Percentiles rank a stretch among this genome's conserved stretches.
These are phyloP conservation scores for Ptychadena robeensis DNA, from an alignment of 2,797 vertebrate species.

Conservation along the genomic window DNA sequence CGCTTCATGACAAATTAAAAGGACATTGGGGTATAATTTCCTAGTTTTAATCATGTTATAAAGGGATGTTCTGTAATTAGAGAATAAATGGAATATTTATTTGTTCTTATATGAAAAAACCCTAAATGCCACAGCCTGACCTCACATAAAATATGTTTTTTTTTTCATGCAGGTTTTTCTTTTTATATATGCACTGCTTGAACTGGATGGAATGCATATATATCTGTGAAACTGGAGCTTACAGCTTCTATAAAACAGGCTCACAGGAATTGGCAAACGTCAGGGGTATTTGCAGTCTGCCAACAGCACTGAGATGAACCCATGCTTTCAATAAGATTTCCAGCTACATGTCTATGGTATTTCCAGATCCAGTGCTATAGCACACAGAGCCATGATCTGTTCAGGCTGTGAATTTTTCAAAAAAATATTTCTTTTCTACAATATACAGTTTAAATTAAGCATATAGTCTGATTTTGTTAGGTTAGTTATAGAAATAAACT, in stretches of 20 bases:
- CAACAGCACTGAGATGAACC: constrained; percentile 34
- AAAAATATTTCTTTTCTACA: neutral
- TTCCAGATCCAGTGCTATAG: constrained; percentile 24
- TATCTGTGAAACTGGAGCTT: constrained; percentile 51
- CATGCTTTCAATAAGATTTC: constrained; percentile 42
- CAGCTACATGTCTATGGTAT: constrained; percentile 26
- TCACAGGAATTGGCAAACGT: constrained; percentile 42
- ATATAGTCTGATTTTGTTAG: constrained; percentile 4
- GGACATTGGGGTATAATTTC: constrained; percentile 37
- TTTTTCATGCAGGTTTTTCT: constrained; percentile 29
- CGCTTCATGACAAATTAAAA: constrained; percentile 31
- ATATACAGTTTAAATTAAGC: neutral
- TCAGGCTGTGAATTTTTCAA: neutral
- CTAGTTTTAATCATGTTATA: constrained; percentile 38
- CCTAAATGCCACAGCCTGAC: constrained; percentile 35
- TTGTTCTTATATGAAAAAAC: constrained; percentile 33
- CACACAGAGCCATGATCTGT: neutral
- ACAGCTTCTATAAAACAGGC: constrained; percentile 28
- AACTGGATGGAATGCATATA: constrained; percentile 29
- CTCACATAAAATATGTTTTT: constrained; percentile 41
- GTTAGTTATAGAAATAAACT: constrained; percentile 1
- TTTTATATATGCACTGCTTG: constrained; percentile 24
- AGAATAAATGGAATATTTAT: constrained; percentile 41
- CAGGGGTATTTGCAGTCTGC: constrained; percentile 15
- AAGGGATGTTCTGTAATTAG: constrained; percentile 49